Conservation (phyloP, 1,140 invertebrate genomes). For the Aethina tumida region DNA sequence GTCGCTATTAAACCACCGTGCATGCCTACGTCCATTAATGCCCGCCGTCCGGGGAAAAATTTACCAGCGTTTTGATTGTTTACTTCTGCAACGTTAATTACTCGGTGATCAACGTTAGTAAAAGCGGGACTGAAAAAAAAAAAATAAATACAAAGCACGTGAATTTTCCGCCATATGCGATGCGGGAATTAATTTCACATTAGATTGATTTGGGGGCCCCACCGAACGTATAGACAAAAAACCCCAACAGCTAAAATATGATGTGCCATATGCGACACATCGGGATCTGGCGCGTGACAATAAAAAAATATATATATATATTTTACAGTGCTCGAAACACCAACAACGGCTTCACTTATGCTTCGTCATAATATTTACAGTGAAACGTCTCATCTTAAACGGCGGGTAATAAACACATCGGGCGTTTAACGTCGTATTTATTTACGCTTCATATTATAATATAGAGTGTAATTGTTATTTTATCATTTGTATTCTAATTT, state of each 20-base stretch:
- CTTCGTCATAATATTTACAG: constrained; percentile 15
- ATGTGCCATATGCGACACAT: constrained; percentile 8
- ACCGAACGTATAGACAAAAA: no score
- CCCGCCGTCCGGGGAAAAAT: no score
- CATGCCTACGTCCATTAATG: no score
- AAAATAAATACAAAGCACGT: constrained; percentile 12
- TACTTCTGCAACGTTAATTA: no score
- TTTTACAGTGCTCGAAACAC: constrained; percentile 12
- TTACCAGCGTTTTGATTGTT: no score
- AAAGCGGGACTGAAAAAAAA: no score
- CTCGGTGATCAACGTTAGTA: no score
- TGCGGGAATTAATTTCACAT: no score
- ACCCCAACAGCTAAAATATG: no score
- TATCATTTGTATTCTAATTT: constrained; percentile 6
- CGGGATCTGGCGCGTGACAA: constrained; percentile 4
- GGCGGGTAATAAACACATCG: constrained; percentile 10
- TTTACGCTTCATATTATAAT: constrained; percentile 8
- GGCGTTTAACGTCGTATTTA: constrained; percentile 9
- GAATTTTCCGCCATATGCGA: no score
- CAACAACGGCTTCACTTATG: constrained; percentile 11
- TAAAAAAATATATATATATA: constrained; percentile 13
- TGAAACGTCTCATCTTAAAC: background rate
- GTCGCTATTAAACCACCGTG: no score
- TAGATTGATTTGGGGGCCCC: no score
- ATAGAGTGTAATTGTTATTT: constrained; percentile 7